Evolutionary conservation across 2,797 vertebrate genomes (phyloP).

Genomic region (Coracias cyanogaster): DNA sequence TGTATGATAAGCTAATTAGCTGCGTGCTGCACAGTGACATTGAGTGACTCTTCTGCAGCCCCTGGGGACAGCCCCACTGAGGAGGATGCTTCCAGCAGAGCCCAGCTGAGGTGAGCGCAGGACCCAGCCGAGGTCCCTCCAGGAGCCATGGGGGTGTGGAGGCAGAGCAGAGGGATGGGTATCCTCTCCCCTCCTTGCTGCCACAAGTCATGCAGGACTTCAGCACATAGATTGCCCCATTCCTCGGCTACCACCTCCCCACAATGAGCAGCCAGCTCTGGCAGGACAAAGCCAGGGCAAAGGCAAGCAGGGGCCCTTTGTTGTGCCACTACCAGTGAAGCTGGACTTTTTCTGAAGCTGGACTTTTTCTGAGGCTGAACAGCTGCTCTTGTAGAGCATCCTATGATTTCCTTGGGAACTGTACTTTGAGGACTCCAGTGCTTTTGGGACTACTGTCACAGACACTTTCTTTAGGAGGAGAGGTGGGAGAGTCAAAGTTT

Average conservation of each 20-base stretch:
- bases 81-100: neutral
- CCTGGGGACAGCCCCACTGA: neutral
- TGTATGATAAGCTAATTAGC: neutral
- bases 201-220: neutral
- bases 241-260: rapidly evolving
- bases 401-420: neutral
- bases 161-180: neutral
- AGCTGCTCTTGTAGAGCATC: neutral
- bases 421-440: neutral
- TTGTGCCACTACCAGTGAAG: neutral
- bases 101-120: neutral
- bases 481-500: neutral
- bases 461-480: neutral
- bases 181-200: neutral
- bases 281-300: neutral
- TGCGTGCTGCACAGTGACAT: neutral
- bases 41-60: neutral
- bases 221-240: rapidly evolving
- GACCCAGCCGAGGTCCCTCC: neutral
- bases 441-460: neutral
- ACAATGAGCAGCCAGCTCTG: neutral
- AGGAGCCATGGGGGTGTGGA: rapidly evolving
- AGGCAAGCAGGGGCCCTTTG: neutral
- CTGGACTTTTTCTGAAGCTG: neutral
- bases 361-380: neutral